Percentiles rank a stretch among this genome's conserved stretches.
Conservation (phyloP, 2,888 invertebrate genomes). For the Asteroscopus sphinx region DNA sequence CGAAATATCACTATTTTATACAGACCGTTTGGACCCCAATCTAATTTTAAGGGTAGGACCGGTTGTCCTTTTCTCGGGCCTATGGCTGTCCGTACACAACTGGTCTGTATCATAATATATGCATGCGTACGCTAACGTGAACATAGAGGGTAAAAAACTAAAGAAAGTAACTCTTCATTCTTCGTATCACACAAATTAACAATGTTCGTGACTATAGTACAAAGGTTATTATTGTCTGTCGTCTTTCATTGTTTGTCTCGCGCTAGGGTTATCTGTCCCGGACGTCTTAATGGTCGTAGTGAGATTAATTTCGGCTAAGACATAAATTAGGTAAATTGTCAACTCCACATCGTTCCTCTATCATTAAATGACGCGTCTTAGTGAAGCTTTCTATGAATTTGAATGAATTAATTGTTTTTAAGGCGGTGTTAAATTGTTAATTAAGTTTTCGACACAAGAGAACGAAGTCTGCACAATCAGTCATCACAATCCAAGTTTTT, state of each 20-base stretch:
- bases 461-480: no score
- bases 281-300: constrained; percentile 50
- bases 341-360: constrained; percentile 34
- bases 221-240: constrained; percentile 23
- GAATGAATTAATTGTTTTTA: constrained; percentile 33
- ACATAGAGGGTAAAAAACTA: neutral
- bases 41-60: no score
- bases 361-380: constrained; percentile 33
- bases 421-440: constrained; percentile 7
- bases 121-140: no score
- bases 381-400: constrained; percentile 28
- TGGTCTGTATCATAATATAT: no score
- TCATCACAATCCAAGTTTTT: no score
- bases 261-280: constrained; percentile 37
- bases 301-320: constrained; percentile 59
- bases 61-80: no score
- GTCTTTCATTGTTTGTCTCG: constrained; percentile 18
- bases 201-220: constrained; percentile 11
- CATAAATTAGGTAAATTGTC: constrained; percentile 55
- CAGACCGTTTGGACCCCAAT: no score
- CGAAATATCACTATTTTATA: no score
- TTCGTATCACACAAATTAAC: constrained; percentile 9
- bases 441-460: no score
- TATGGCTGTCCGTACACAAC: no score
- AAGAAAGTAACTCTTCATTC: neutral